phyloP scores from a whole-genome alignment of 2,888 invertebrate species.

The Himalopsyche japonica region DNA sequence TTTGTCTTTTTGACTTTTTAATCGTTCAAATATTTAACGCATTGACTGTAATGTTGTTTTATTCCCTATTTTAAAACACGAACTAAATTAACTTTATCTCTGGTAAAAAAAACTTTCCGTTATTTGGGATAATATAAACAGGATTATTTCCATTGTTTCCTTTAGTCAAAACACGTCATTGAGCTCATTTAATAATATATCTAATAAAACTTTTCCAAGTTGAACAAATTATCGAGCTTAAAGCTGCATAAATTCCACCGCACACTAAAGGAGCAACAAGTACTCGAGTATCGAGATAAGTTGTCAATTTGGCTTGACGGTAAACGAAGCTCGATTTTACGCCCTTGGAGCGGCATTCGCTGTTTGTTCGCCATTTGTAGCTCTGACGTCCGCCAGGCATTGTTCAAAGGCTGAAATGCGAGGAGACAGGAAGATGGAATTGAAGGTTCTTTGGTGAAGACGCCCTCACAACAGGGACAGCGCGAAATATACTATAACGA shows the following conservation, averaged over 20 bases:
- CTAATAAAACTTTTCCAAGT: neutral
- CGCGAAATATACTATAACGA: too few relatives aligned
- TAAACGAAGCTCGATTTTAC: neutral
- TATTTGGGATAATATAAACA: too few relatives aligned
- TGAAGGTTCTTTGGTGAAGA: neutral
- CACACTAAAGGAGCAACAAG: neutral
- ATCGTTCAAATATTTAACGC: too few relatives aligned
- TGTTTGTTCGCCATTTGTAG: slow-evolving; percentile 33
- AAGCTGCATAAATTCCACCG: neutral
- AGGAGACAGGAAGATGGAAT: slow-evolving; percentile 9
- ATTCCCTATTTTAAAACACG: too few relatives aligned
- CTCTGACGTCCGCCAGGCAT: slow-evolving; percentile 26
- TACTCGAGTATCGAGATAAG: neutral
- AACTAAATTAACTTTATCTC: too few relatives aligned
- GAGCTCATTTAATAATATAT: neutral
- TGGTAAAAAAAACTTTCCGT: too few relatives aligned
- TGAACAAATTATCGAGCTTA: neutral
- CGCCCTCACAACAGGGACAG: neutral
- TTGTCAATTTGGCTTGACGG: neutral
- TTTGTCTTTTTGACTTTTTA: too few relatives aligned
- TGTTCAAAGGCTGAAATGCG: slow-evolving; percentile 23
- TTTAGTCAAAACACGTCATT: too few relatives aligned
- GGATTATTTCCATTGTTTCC: too few relatives aligned
- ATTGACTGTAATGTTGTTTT: too few relatives aligned
- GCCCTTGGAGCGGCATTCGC: slow-evolving; percentile 2